Evolutionary conservation across 2,888 invertebrate genomes (phyloP).

Genomic region (Himalopsyche tibetana): DNA sequence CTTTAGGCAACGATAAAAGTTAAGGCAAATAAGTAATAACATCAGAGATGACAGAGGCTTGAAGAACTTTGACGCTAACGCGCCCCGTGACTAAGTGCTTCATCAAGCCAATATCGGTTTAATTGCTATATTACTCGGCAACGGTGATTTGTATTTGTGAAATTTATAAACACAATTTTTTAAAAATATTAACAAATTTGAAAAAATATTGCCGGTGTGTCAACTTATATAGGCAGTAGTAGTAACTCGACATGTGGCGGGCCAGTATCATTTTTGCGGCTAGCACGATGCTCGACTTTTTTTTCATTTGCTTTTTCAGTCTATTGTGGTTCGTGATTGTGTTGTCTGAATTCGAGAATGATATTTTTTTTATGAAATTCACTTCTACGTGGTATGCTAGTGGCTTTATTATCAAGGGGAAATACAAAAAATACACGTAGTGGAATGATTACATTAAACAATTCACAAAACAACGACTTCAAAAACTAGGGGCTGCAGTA

Average conservation of each 20-base stretch:
- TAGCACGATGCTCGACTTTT: conserved; percentile 5
- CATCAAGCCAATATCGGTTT: too few species aligned
- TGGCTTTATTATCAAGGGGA: conserved; percentile 30
- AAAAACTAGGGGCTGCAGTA: too few species aligned
- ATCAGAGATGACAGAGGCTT: too few species aligned
- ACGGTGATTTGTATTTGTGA: too few species aligned
- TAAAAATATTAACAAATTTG: too few species aligned
- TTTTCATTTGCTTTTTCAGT: neutral
- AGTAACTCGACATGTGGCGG: conserved; percentile 3
- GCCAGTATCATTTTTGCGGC: conserved; percentile 22
- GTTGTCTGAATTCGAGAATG: conserved; percentile 20
- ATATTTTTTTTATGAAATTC: conserved; percentile 33
- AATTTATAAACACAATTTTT: too few species aligned
- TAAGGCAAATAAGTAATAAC: too few species aligned
- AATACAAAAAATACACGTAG: neutral
- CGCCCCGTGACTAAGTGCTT: too few species aligned
- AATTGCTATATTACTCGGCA: too few species aligned
- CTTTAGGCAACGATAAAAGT: too few species aligned
- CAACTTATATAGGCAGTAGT: neutral
- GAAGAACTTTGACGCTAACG: too few species aligned
- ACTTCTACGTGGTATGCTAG: conserved; percentile 26
- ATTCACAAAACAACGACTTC: neutral
- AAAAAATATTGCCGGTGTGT: too few species aligned
- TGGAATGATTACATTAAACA: conserved; percentile 24
- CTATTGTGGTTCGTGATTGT: conserved; percentile 31